Base-by-base conservation (phyloP, 2,113 vertebrate species). In the Brienomyrus longianalis region DNA sequence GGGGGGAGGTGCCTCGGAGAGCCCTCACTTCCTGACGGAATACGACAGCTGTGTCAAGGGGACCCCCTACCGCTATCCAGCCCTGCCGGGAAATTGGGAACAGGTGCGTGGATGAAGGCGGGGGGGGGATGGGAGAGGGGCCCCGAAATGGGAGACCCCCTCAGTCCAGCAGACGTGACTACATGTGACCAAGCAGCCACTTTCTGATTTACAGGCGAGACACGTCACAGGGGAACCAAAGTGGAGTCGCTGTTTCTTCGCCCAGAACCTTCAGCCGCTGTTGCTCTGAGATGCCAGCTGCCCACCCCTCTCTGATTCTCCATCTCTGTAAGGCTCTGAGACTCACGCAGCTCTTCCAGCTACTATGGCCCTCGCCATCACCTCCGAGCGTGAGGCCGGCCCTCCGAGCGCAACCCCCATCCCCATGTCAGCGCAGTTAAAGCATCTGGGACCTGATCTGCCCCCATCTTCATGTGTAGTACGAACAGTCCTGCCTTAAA, bases 21-120 rank as follows among this genome's bases (percentile, higher is more conserved):
- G 83, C 56, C 31, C 59, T 89, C 45, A 13, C 91, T 70, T 54
- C 74, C 88, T 92, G 92, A 92, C 86, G 39, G 70, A 91, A 77
- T 91, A 90, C 89, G 91, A 93, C 92, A 92, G 91, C 91, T 88
- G 90, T 90, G 91, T 91, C 90, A 51, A 91, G 90, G 7, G 43
- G 62, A 90, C 86, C 89, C 10, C 80, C 80, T 47, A 9, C 80
- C 19, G 35, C 39, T 90, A 23, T 88, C 90, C 62, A 88, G 91
- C 90, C 90, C 89, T 83, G 90, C 70, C 52, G 88, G 91, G 92
- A 91, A 93, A 92, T 93, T 90, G 91, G 89, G 91, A 93, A 93
- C 92, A 93, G 92, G 91, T 93, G 92, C 90, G 90, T 84, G 91
- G 89, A 93, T 93, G 92, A 93, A 92, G 91, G 91, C 35, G 86